Conservation (phyloP, 2,888 invertebrate genomes). For the Torymus aiolomorphi region DNA sequence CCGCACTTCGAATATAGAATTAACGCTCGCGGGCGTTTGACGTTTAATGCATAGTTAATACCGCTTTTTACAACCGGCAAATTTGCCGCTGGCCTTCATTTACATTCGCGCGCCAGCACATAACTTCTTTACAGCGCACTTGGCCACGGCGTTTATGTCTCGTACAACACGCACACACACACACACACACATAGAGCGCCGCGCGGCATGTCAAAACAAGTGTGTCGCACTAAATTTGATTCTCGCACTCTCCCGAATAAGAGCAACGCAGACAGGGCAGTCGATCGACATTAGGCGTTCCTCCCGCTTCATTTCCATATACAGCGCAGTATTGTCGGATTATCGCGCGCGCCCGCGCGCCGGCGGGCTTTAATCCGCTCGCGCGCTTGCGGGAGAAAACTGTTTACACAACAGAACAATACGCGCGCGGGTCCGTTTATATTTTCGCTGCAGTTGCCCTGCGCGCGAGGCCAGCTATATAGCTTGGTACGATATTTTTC, state of each 20-base stretch:
- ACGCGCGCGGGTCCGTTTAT: not conserved
- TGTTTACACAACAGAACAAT: slow-evolving; percentile 26
- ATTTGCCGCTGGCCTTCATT: not conserved
- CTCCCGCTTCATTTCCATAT: slow-evolving; percentile 38
- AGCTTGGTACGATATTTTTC: slow-evolving; percentile 16
- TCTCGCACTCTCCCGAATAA: no score
- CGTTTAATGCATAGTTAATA: no score
- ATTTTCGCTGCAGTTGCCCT: slow-evolving; percentile 6
- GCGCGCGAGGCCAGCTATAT: not conserved
- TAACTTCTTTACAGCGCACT: not conserved
- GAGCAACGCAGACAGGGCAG: not conserved
- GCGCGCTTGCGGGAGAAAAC: not conserved
- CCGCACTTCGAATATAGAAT: no score
- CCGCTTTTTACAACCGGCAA: no score
- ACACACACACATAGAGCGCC: no score
- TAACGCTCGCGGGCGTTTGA: no score
- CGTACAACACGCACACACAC: no score
- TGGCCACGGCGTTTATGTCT: no score
- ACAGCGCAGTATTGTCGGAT: slow-evolving; percentile 37
- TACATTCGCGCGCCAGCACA: not conserved
- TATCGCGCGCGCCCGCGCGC: not conserved
- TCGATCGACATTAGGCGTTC: slow-evolving; percentile 30
- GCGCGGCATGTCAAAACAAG: no score
- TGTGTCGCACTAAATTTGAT: no score
- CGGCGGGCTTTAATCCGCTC: slow-evolving; percentile 17